Base-by-base conservation (phyloP, 2,113 vertebrate genomes). In the Vulpes lagopus region DNA sequence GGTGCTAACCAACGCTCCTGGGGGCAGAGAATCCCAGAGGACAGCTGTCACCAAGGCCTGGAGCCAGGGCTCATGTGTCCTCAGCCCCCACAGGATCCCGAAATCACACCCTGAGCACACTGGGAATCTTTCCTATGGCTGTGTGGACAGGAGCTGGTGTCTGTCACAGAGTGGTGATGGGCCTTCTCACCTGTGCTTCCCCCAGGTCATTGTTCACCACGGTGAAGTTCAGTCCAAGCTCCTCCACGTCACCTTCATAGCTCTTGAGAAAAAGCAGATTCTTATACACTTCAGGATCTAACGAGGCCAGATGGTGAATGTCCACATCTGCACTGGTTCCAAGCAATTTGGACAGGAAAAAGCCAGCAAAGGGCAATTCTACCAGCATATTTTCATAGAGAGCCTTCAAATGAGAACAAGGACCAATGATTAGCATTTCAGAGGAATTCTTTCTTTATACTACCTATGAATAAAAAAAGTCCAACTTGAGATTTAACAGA, bases 361-460 rank as follows among this genome's bases (percentile, higher is more conserved):
- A 99, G 96, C 99, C 99, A 25, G 99, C 99, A 55, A 99, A 99
- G 1, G 99, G 99, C 97, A 99, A 98, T 96, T 99, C 99, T 97
- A 99, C 99, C 96, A 99, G 98, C 99, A 99, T 99, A 97, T 99
- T 99, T 97, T 99, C 99, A 92, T 99, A 99, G 74, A 99, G 99
- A 51, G 99, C 99, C 99, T 99, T 89, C 59, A 88, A 95, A 98
- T 2, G 20, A 97, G 93, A 95, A 38, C 38, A 80, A 20, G 1
- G 32, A n/a, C 22, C 59, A 32, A 38, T 0, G 30, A 3, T 94
- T 5, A 95, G 74, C 30, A 4, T 0, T 0, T 4, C 64, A 0
- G 0, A 7, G 11, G 25, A 32, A 0, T 0, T 7, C 57, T 25
- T 6, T 14, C 6, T 1, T 11, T 32, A 3, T 1, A 3, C 22